Conservation (phyloP, 2,797 vertebrate genomes). For the Coregonus sp. region DNA sequence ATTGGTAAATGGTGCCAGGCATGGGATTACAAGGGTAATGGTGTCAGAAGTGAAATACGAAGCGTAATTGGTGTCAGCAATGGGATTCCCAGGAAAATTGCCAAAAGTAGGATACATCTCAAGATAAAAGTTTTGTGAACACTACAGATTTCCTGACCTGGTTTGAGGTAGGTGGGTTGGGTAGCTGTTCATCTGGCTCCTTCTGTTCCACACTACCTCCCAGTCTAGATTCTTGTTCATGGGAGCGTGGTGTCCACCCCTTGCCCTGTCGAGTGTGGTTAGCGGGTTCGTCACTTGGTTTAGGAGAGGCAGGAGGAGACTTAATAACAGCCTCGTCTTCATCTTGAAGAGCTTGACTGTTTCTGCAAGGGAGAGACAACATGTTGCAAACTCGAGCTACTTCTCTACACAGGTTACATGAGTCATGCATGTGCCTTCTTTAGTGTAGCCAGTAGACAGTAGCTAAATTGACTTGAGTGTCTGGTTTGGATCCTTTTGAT, state of each 20-base stretch:
- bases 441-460: neutral
- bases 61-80: neutral
- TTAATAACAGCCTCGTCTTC: conserved; percentile 18
- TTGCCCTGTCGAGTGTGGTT: conserved; percentile 11
- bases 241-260: neutral
- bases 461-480: conserved; percentile 10
- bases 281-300: conserved; percentile 6
- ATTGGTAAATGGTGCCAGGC: neutral
- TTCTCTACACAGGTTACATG: neutral
- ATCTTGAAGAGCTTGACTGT: conserved; percentile 56
- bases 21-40: neutral
- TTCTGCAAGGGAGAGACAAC: conserved; percentile 37
- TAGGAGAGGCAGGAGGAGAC: neutral
- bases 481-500: conserved; percentile 34
- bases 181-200: neutral
- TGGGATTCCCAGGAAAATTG: neutral
- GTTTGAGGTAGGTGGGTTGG: neutral
- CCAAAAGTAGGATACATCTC: neutral
- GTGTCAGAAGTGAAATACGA: neutral
- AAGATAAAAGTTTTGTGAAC: neutral
- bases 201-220: neutral
- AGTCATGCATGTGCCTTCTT: neutral
- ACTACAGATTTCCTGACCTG: neutral
- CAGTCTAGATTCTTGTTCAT: neutral
- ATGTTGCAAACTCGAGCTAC: neutral